phyloP scores from a whole-genome alignment of 1,140 invertebrate species.

The Hestina assimilis region DNA sequence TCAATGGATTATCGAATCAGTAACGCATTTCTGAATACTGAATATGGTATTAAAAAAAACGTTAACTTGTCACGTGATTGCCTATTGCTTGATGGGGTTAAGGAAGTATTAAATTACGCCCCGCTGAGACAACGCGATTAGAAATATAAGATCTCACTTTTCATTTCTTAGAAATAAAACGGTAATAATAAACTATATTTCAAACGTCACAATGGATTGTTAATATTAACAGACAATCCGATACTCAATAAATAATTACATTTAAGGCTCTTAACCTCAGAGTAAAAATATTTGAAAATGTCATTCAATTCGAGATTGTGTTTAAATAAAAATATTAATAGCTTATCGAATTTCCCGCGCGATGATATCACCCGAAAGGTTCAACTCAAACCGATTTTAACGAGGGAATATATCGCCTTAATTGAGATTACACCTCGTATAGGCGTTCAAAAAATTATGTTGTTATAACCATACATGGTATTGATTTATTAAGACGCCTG shows the following conservation, averaged over 20 bases:
- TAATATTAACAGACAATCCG: neutral
- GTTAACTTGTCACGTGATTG: constrained; percentile 18
- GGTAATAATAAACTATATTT: neutral
- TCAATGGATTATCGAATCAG: constrained; percentile 22
- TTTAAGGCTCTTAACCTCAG: neutral
- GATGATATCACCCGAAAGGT: constrained; percentile 51
- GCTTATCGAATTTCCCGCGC: constrained; percentile 27
- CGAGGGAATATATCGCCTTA: constrained; percentile 71
- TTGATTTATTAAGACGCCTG: constrained; percentile 68
- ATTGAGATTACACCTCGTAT: constrained; percentile 71
- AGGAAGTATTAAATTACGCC: constrained; percentile 22
- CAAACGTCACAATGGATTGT: neutral
- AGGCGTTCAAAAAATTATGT: constrained; percentile 63
- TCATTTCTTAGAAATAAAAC: neutral
- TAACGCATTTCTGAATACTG: constrained; percentile 33
- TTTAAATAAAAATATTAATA: constrained; percentile 15
- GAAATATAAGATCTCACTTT: neutral
- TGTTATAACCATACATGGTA: constrained; percentile 61
- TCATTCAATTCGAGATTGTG: neutral
- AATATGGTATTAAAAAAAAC: constrained; percentile 36
- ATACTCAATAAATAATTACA: neutral
- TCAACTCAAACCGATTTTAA: constrained; percentile 64
- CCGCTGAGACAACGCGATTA: constrained; percentile 4
- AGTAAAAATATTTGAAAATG: neutral
- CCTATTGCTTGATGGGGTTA: constrained; percentile 18